phyloP scores from a whole-genome alignment of 2,113 vertebrate genomes.

The Melanostigma gelatinosum region DNA sequence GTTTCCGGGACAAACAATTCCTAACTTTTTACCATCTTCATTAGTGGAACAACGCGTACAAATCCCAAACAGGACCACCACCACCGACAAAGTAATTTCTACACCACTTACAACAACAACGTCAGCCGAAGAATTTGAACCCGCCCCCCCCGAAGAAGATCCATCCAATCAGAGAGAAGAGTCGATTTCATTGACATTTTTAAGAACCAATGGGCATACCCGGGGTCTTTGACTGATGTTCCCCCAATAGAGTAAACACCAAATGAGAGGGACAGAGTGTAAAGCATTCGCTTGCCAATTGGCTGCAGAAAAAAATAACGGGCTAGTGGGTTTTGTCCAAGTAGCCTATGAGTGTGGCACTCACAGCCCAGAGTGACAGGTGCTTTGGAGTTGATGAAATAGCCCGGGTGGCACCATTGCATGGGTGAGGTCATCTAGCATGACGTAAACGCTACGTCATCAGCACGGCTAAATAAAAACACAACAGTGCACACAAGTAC shows the following conservation, averaged over 20 bases:
- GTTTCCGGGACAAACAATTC: constrained; percentile 2
- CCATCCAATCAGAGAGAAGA: constrained; percentile 67
- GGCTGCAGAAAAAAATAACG: constrained; percentile 46
- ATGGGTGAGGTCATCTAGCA: constrained; percentile 70
- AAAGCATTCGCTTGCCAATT: constrained; percentile 51
- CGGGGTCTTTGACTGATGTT: constrained; percentile 36
- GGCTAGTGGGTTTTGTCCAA: constrained; percentile 17
- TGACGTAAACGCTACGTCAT: constrained; percentile 68
- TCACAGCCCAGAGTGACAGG: constrained; percentile 63
- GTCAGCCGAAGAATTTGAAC: constrained; percentile 70
- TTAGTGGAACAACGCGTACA: constrained; percentile 19
- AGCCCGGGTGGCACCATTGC: constrained; percentile 41
- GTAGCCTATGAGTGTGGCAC: constrained; percentile 60
- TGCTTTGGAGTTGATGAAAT: constrained; percentile 46
- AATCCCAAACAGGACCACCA: constrained; percentile 67
- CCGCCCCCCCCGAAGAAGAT: constrained; percentile 52
- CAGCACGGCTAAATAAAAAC: constrained; percentile 37
- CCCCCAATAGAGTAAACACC: constrained; percentile 32
- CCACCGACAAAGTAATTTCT: constrained; percentile 83
- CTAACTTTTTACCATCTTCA: constrained; percentile 66
- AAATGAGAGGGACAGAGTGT: constrained; percentile 45
- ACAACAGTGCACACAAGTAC: not conserved
- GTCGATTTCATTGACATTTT: not conserved
- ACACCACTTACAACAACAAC: constrained; percentile 86
- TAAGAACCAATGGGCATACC: constrained; percentile 31